These are phyloP conservation scores for Nibea coibor DNA, from an alignment of 2,113 vertebrate genomes.

Conservation along the genomic window DNA sequence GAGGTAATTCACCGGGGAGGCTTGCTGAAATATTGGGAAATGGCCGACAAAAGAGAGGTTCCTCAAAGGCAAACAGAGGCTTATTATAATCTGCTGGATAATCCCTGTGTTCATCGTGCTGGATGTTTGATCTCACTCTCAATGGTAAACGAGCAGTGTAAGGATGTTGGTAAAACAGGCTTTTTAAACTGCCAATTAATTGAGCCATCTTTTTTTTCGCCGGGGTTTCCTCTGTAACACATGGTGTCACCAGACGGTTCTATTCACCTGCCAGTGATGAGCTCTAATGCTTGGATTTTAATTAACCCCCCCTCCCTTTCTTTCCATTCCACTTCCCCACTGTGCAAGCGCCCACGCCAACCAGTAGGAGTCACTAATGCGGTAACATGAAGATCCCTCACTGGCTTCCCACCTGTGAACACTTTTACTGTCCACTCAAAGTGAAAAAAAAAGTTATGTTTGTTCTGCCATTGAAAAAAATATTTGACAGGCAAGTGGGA, in stretches of 20 bases:
- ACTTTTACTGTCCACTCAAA: not conserved
- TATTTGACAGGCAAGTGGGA: too few relatives aligned
- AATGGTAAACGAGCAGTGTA: slow-evolving; percentile 45
- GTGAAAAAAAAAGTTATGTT: too few relatives aligned
- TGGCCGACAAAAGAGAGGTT: slow-evolving; percentile 59
- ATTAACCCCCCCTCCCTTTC: too few relatives aligned
- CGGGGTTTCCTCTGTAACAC: slow-evolving; percentile 40
- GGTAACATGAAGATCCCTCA: not conserved
- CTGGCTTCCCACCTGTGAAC: not conserved
- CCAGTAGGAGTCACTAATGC: not conserved
- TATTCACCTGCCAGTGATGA: slow-evolving; percentile 24
- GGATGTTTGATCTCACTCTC: slow-evolving; percentile 68
- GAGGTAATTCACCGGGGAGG: slow-evolving; percentile 50
- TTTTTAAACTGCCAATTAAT: slow-evolving; percentile 57
- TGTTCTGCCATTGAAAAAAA: too few relatives aligned
- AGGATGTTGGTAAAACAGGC: slow-evolving; percentile 35
- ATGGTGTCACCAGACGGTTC: slow-evolving; percentile 45
- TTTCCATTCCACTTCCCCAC: not conserved
- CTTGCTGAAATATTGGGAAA: slow-evolving; percentile 57
- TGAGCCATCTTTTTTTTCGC: not conserved
- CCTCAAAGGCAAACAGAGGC: slow-evolving; percentile 63
- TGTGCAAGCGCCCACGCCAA: not conserved
- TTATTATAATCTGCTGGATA: slow-evolving; percentile 65
- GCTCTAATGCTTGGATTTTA: not conserved
- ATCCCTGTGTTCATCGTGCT: slow-evolving; percentile 63